Evolutionary conservation across 1,140 invertebrate species (phyloP), one percentile per base, ranked within the genome.

Genomic region (Stenopsyche tienmushanensis): DNA sequence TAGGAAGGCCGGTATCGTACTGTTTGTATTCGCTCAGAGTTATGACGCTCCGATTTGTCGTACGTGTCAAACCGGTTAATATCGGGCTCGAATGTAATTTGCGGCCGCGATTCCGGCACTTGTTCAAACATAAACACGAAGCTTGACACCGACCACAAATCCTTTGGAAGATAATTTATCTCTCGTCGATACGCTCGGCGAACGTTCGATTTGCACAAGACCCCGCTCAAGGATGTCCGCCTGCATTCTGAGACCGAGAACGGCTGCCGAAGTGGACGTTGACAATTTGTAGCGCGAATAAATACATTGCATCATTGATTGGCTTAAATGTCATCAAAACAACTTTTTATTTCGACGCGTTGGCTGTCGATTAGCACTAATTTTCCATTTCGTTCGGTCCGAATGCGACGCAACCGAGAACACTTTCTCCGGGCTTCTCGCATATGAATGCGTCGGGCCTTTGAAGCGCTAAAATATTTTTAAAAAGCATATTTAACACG

Each of bases 291-390:
- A 13, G 9, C 17, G 1, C 3, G 7, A 21, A 49, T 10, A 49
- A 20, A 9, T 45, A 45, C 15, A 17, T 49, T 5, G 18, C 15
- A 15, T 45, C 26, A 17, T 25, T 34, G 13, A 34, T 34, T 34
- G 5, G 53, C 10, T n/a, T 15, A 57, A 57, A 57, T 57, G 54
- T 57, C 54, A 57, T 7, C 21, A 57, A 57, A 57, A 42, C 18
- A 18, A 53, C 50, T 57, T 57, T 20, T 25, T 42, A 20, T 57
- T 57, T 57, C 15, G 3, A 26, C 29, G 29, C 18, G 8, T 17
- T 18, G 13, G 34, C 34, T 25, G 17, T 18, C 15, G 10, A 18
- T 5, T 5, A 5, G 23, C 23, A 20, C 15, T 3, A 25, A 44
- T 25, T 39, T 58, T 44, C 23, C 39, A 39, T 58, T 58, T 58